Evolutionary conservation across 2,888 invertebrate genomes (phyloP).

Genomic region (Tipula vernalis): DNA sequence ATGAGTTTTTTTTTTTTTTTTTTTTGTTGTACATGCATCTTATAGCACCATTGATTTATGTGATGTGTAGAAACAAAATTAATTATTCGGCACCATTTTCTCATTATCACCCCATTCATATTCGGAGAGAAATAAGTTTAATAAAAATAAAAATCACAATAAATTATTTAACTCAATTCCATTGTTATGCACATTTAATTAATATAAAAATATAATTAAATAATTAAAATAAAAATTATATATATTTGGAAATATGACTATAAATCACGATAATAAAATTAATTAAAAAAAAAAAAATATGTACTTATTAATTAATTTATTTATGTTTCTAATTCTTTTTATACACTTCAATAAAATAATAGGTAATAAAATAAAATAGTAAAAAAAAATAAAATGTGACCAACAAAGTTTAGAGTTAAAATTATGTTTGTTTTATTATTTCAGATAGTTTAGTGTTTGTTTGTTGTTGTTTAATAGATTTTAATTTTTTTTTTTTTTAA

Average conservation of each 20-base stretch:
- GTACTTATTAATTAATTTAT: neutral
- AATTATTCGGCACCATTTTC: neutral
- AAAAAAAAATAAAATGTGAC: neutral
- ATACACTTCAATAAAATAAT: neutral
- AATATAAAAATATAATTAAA: neutral
- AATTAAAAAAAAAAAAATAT: neutral
- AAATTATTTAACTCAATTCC: neutral
- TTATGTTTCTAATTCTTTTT: neutral
- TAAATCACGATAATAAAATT: neutral
- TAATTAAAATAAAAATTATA: neutral
- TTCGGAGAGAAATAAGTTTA: neutral
- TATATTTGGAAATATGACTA: neutral
- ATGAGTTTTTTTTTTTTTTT: neutral
- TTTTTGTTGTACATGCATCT: neutral
- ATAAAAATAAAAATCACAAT: neutral
- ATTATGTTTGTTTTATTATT: neutral
- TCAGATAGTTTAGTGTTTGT: neutral
- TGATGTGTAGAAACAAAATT: neutral
- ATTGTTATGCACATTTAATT: neutral
- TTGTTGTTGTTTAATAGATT: neutral
- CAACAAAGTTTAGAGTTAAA: neutral
- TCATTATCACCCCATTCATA: neutral
- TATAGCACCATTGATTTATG: neutral
- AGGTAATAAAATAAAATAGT: neutral
- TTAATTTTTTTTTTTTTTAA: neutral